Evolutionary conservation across 2,113 vertebrate species (phyloP), one percentile per base, ranked within the genome.

Genomic region (Seriola dumerili): DNA sequence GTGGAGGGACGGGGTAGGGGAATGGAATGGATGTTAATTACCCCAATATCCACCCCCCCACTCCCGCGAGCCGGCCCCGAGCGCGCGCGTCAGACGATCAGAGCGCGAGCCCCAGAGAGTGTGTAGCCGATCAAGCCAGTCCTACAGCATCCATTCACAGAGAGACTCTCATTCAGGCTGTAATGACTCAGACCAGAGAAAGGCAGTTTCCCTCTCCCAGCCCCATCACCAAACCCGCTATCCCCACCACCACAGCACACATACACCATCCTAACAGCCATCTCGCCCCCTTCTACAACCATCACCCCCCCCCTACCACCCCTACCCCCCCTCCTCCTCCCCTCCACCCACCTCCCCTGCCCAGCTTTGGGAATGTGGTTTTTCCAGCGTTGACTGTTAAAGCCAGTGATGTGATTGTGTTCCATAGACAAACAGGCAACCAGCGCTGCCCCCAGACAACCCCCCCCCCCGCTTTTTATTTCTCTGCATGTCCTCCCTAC

Each of bases 371-470:
- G 93, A 91, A 84, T 88, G 89, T 95, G 94, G 88, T 91, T 90
- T 79, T 86, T 85, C 87, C 95, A 95, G 94, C 85, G 84, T 91
- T 96, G 94, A 95, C 92, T 94, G 96, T 96, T 93, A 92, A 94
- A 91, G 94, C 94, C 96, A 95, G 94, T 94, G n/a, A n/a, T 92
- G 94, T 95, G 89, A 94, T 91, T 91, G 92, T 95, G 95, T 97
- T 96, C 95, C 95, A 95, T 96, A 97, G 98, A 99, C 98, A 99
- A 99, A 97, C 98, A 99, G 97, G 98, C 98, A 99, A 99, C 97
- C 98, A 98, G 98, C 95, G 92, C 97, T 97, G 96, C 96, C 96
- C 83, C 97, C 94, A 96, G 95, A 91, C n/a, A n/a, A n/a, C 94
- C 65, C 76, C 42, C 73, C 69, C 94, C 65, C 73, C 78, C 42